These are phyloP conservation scores for Hirtodrosophila duncani DNA, from an alignment of 2,888 invertebrate genomes.

Conservation along the genomic window DNA sequence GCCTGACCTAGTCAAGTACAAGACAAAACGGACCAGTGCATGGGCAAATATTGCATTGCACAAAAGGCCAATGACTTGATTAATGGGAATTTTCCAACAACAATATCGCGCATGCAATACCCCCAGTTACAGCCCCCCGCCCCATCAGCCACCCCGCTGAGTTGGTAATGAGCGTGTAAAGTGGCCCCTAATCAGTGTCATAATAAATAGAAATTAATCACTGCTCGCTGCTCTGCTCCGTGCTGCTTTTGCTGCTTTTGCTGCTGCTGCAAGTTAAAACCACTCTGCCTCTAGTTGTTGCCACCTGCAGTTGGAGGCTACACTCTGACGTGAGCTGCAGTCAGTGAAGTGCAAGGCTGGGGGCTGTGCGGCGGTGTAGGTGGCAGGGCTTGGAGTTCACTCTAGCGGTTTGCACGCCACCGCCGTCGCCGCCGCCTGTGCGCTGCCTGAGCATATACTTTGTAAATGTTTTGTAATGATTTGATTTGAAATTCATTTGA, in stretches of 20 bases:
- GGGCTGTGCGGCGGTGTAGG: too few relatives aligned
- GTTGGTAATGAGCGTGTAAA: conserved; percentile 69
- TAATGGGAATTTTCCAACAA: conserved; percentile 50
- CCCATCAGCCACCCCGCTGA: too few relatives aligned
- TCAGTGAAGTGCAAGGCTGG: too few relatives aligned
- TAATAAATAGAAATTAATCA: conserved; percentile 72
- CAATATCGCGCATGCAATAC: conserved; percentile 10
- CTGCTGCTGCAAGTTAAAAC: too few relatives aligned
- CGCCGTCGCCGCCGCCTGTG: too few relatives aligned
- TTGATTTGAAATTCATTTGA: conserved; percentile 77
- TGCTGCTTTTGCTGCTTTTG: background rate
- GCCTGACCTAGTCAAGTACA: conserved; percentile 51
- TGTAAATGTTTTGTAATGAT: conserved; percentile 75
- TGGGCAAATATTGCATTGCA: conserved; percentile 39
- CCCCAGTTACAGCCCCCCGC: background rate
- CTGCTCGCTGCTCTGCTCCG: conserved; percentile 12
- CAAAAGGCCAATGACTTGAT: conserved; percentile 64
- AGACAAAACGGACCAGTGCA: conserved; percentile 68
- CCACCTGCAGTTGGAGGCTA: too few relatives aligned
- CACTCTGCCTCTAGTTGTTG: background rate
- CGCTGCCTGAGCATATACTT: conserved; percentile 68
- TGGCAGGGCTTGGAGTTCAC: background rate
- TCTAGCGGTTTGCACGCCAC: conserved; percentile 27
- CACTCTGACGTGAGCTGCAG: too few relatives aligned
- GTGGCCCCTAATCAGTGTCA: conserved; percentile 70